Evolutionary conservation across 2,797 vertebrate species (phyloP).

Genomic region (Phoxinus dragarum): DNA sequence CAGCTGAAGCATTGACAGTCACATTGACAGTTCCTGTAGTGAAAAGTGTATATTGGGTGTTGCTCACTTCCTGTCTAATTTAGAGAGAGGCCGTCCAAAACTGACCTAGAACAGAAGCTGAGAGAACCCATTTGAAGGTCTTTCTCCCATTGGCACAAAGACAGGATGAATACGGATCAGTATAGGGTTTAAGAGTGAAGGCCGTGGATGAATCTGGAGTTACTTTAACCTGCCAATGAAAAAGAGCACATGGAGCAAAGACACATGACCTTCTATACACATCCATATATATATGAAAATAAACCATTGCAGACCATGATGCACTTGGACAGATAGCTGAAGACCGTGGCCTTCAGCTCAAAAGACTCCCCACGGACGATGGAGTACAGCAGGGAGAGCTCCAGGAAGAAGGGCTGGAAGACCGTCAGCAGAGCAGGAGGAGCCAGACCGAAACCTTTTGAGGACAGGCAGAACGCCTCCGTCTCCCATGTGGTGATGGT

Average conservation of each 20-base stretch:
- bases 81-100: background rate
- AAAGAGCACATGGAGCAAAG: background rate
- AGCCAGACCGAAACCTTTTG: background rate
- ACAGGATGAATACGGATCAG: background rate
- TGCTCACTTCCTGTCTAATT: too few species aligned
- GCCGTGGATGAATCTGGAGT: background rate
- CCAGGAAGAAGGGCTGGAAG: constrained; percentile 29
- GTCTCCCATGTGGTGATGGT: constrained; percentile 28
- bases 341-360: background rate
- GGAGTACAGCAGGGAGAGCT: constrained; percentile 17
- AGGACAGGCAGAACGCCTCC: background rate
- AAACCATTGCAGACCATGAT: background rate
- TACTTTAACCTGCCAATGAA: background rate
- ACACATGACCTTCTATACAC: background rate
- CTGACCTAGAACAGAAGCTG: background rate
- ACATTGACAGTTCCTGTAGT: background rate
- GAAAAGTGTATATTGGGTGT: too few species aligned
- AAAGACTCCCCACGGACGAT: constrained; percentile 2
- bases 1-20: background rate
- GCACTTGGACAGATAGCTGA: constrained; percentile 9
- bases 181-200: background rate
- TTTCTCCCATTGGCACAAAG: constrained; percentile 4
- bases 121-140: constrained; percentile 11
- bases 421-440: background rate
- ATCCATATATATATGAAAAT: accelerated